Conservation (phyloP, 1,140 invertebrate genomes). For the Camponotus vicinus region DNA sequence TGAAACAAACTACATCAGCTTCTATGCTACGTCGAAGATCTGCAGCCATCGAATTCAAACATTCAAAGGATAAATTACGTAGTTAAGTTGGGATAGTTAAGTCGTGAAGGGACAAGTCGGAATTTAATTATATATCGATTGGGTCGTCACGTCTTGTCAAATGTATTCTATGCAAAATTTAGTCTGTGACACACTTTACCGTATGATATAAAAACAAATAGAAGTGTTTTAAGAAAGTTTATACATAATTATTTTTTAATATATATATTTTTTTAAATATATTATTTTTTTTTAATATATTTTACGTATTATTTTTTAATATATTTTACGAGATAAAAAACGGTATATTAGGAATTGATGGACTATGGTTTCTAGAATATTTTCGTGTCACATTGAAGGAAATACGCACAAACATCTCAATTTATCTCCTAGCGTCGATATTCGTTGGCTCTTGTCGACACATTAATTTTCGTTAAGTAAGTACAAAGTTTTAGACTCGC, state of each 20-base stretch:
- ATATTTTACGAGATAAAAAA: background rate
- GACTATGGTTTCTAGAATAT: background rate
- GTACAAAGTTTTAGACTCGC: constrained; percentile 26
- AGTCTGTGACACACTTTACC: background rate
- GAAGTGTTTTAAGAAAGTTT: background rate
- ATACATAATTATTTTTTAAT: background rate
- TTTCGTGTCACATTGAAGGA: constrained; percentile 1
- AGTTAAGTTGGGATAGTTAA: background rate
- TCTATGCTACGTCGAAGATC: constrained; percentile 29
- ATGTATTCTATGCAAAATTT: background rate
- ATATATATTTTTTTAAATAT: too few relatives aligned
- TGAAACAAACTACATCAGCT: constrained; percentile 50
- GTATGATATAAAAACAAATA: background rate
- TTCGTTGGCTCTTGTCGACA: background rate
- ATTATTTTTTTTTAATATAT: background rate
- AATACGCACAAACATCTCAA: background rate
- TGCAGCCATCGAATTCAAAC: constrained; percentile 43
- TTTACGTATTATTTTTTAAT: background rate
- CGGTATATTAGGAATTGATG: background rate
- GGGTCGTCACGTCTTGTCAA: constrained; percentile 10
- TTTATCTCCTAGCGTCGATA: constrained; percentile 17
- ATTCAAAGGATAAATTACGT: constrained; percentile 44
- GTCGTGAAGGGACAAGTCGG: constrained; percentile 21
- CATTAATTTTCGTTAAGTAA: constrained; percentile 56
- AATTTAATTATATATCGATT: constrained; percentile 47